Evolutionary conservation across 1,140 invertebrate species (phyloP).

Genomic region (Drosophila subobscura): DNA sequence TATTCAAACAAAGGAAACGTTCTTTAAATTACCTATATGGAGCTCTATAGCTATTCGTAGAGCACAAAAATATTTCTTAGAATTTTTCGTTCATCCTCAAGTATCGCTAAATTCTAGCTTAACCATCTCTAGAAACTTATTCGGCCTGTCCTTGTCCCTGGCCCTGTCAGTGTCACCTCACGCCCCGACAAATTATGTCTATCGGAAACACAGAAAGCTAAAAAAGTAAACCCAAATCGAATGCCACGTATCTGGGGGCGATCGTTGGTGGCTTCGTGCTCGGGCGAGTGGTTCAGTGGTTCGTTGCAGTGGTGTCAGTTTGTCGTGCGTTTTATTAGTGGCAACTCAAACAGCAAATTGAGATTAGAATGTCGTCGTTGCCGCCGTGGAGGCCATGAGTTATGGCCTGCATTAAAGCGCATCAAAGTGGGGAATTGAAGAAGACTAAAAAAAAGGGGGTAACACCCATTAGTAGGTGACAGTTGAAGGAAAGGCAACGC

Average conservation of each 20-base stretch:
- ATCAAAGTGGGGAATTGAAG: constrained; percentile 31
- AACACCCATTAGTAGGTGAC: constrained; percentile 29
- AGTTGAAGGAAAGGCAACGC: background rate
- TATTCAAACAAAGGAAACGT: too few relatives aligned
- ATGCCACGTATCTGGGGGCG: constrained; percentile 33
- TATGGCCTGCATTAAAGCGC: constrained; percentile 69
- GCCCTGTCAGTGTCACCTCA: constrained; percentile 51
- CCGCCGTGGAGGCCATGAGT: constrained; percentile 53
- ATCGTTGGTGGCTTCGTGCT: constrained; percentile 8
- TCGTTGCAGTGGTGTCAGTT: constrained; percentile 40
- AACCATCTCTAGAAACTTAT: constrained; percentile 12
- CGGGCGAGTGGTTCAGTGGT: constrained; percentile 32
- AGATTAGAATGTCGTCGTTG: constrained; percentile 57
- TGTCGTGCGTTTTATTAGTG: constrained; percentile 71
- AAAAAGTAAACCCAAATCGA: constrained; percentile 20
- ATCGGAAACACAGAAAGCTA: constrained; percentile 54
- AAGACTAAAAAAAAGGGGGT: background rate
- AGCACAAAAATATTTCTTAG: too few relatives aligned
- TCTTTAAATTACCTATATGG: too few relatives aligned
- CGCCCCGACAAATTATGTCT: constrained; percentile 48
- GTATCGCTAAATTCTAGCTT: background rate
- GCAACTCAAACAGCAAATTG: constrained; percentile 67
- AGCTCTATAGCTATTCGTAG: too few relatives aligned
- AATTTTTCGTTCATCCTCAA: too few relatives aligned
- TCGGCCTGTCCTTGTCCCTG: background rate